These are phyloP conservation scores for Patella pellucida DNA, from an alignment of 2,888 invertebrate species.

Conservation along the genomic window DNA sequence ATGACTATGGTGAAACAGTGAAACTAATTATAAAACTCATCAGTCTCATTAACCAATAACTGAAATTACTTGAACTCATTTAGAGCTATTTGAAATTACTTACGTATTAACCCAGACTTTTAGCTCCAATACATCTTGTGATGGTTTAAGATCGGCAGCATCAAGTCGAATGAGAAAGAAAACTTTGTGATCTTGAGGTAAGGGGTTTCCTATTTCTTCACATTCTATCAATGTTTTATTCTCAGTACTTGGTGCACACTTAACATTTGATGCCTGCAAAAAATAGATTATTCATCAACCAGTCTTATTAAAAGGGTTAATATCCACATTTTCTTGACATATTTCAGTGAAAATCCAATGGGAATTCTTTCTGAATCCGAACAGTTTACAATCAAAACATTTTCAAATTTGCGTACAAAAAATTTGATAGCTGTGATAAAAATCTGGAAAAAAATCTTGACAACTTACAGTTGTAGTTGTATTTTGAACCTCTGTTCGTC, in stretches of 20 bases:
- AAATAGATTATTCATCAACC: too few relatives aligned
- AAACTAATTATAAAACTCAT: too few relatives aligned
- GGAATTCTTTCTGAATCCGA: too few relatives aligned
- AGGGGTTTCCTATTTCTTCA: conserved; percentile 55
- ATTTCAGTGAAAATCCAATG: too few relatives aligned
- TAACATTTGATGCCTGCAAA: conserved; percentile 38
- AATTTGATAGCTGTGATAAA: too few relatives aligned
- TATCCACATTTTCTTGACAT: too few relatives aligned
- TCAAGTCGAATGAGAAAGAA: conserved; percentile 43
- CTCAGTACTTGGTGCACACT: conserved; percentile 27
- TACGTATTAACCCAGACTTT: conserved; percentile 87
- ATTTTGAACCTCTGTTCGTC: conserved; percentile 32
- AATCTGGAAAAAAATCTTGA: neutral
- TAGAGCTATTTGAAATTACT: conserved; percentile 71
- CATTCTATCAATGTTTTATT: conserved; percentile 49
- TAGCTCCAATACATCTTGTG: conserved; percentile 73
- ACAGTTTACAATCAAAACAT: too few relatives aligned
- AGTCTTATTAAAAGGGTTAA: too few relatives aligned
- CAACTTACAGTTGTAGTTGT: conserved; percentile 3
- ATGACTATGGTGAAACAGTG: too few relatives aligned
- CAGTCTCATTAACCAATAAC: too few relatives aligned
- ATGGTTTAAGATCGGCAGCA: conserved; percentile 31
- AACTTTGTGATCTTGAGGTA: conserved; percentile 31
- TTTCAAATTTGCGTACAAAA: too few relatives aligned
- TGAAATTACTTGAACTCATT: too few relatives aligned